Percentiles rank a stretch among this genome's conserved stretches.
These are phyloP conservation scores for Betta splendens DNA, from an alignment of 2,797 vertebrate species.

Conservation along the genomic window DNA sequence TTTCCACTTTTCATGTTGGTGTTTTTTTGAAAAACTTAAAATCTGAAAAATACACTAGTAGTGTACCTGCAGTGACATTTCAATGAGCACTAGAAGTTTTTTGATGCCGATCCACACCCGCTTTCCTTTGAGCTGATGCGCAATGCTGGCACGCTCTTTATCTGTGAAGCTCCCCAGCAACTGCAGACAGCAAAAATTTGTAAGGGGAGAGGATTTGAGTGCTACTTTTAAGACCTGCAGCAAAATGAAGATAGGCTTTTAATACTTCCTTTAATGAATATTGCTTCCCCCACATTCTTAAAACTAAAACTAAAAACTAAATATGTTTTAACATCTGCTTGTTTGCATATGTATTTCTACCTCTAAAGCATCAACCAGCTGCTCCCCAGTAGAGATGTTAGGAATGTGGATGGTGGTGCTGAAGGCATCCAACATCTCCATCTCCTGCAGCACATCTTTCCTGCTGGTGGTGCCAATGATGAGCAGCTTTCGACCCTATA, in stretches of 20 bases:
- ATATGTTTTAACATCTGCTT: background rate
- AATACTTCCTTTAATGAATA: too few relatives aligned
- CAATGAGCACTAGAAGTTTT: constrained; percentile 96
- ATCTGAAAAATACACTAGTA: too few relatives aligned
- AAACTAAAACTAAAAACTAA: too few relatives aligned
- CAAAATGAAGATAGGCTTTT: background rate
- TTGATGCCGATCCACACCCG: constrained; percentile 97
- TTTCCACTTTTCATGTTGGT: too few relatives aligned
- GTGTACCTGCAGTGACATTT: constrained; percentile 95
- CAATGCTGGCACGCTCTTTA: constrained; percentile 89
- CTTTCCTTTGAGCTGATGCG: constrained; percentile 90
- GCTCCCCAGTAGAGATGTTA: constrained; percentile 92
- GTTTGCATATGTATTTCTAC: constrained; percentile 64
- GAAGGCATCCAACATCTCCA: constrained; percentile 98
- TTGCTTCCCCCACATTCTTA: constrained; percentile 6
- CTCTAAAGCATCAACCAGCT: constrained; percentile 95
- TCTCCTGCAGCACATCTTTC: constrained; percentile 97
- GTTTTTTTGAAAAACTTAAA: too few relatives aligned
- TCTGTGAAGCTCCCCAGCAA: constrained; percentile 95
- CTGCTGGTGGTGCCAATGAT: constrained; percentile 98
- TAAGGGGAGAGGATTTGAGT: background rate
- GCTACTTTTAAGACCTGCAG: background rate
- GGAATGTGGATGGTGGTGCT: constrained; percentile 95
- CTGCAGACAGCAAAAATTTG: constrained; percentile 64
- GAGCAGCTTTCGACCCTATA: constrained; percentile 89